These are phyloP conservation scores for Oncorhynchus kisutch DNA, from an alignment of 2,113 vertebrate genomes.

Conservation along the genomic window DNA sequence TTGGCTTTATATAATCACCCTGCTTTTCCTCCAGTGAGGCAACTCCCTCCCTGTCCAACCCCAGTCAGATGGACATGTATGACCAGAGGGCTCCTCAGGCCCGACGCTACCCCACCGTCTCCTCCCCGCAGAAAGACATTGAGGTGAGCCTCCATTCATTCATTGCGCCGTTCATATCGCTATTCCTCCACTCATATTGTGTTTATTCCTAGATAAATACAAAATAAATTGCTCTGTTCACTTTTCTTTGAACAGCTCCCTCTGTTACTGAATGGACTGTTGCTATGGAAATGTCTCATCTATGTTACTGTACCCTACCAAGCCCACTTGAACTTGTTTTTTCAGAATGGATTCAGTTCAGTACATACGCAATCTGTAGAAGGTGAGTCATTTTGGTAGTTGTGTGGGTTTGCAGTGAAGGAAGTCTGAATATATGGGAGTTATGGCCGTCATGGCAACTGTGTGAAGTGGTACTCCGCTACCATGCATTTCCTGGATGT, in stretches of 20 bases:
- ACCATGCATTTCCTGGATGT: too few species aligned
- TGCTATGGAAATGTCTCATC: slow-evolving; percentile 47
- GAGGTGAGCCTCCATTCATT: slow-evolving; percentile 70
- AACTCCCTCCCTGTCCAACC: slow-evolving; percentile 84
- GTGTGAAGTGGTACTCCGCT: too few species aligned
- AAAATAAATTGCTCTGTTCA: not conserved
- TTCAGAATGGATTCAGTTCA: slow-evolving; percentile 92
- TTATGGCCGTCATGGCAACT: too few species aligned
- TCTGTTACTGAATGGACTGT: slow-evolving; percentile 23
- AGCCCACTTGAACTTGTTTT: slow-evolving; percentile 3
- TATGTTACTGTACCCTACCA: slow-evolving; percentile 26
- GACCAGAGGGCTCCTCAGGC: slow-evolving; percentile 92
- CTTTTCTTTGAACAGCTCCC: not conserved
- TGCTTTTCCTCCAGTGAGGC: slow-evolving; percentile 78
- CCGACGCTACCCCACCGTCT: slow-evolving; percentile 86
- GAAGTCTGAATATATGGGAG: not conserved
- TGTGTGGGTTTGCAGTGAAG: not conserved
- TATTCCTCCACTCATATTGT: not conserved
- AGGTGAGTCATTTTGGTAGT: slow-evolving; percentile 70
- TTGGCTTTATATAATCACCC: too few species aligned
- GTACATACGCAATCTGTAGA: slow-evolving; percentile 89
- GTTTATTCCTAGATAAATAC: not conserved
- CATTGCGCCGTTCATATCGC: not conserved
- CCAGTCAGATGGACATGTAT: slow-evolving; percentile 87
- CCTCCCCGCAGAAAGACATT: slow-evolving; percentile 94